Evolutionary conservation across 2,797 vertebrate genomes (phyloP), one percentile per base, ranked within the genome.

Genomic region (Sarcophilus harrisii): DNA sequence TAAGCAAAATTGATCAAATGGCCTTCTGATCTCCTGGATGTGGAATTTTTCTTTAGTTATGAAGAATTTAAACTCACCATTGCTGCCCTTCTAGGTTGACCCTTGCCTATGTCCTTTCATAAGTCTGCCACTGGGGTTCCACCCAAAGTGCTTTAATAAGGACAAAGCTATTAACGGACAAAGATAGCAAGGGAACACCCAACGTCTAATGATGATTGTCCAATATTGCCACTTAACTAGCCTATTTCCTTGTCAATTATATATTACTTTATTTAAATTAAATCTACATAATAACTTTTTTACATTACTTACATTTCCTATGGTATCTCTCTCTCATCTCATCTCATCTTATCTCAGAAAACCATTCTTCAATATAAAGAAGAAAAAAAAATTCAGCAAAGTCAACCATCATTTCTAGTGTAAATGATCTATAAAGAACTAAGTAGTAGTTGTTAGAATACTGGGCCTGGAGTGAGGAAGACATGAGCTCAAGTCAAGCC

Each of bases 401-500:
- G 10, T 27, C 21, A 87, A 87, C 3, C 38, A 87, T 4, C 10
- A 55, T 55, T 11, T 55, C 54, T 55, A 10, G 54, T 55, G 54
- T 27, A 49, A 87, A 3, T 3, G 9, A 49, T 3, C 21, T 4
- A 81, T 18, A 49, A 49, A 10, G 3, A 38, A 18, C 66, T 21
- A 38, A 73, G 66, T 73, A 32, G 45, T 21, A 38, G 18, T 45
- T 8, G n/a, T 38, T 93, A 91, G 89, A 95, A 1, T 4, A 54
- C 0, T 54, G 94, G 16, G 59, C 60, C 90, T 8, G 16, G 93
- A 91, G 52, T 90, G 5, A 59, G 3, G 14, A 92, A 62, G 6
- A 45, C 81, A 38, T 58, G 30, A 60, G 54, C 95, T 96, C 95
- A 6, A 93, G 4, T 8, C 27, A 55, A 3, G 57, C 96, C 96